Evolutionary conservation across 1,140 invertebrate genomes (phyloP).

Genomic region (honey bee (Apis mellifera)): DNA sequence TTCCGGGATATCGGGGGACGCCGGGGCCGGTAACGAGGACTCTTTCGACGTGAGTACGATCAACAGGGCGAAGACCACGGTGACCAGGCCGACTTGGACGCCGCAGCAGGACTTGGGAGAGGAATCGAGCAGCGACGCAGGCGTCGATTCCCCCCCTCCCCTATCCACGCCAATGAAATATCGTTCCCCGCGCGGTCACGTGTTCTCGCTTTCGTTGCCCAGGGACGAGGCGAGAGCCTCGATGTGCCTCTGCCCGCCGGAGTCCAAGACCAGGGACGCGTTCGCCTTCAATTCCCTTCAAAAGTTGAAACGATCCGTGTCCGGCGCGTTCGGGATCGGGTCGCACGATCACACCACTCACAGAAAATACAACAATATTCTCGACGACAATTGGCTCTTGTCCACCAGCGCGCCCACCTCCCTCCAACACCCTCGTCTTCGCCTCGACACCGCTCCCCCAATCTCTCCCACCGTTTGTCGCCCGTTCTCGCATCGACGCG

Average conservation of each 20-base stretch:
- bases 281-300: conserved; percentile 85
- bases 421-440: conserved; percentile 83
- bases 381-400: conserved; percentile 88
- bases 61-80: conserved; percentile 62
- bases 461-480: conserved; percentile 63
- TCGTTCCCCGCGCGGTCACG: conserved; percentile 83
- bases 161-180: conserved; percentile 82
- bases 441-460: conserved; percentile 64
- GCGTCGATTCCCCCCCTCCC: conserved; percentile 77
- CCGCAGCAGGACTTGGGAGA: conserved; percentile 89
- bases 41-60: conserved; percentile 69
- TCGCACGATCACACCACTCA: conserved; percentile 54
- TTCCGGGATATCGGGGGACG: conserved; percentile 90
- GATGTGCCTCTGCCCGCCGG: conserved; percentile 80
- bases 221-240: conserved; percentile 83
- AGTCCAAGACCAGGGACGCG: conserved; percentile 80
- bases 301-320: conserved; percentile 86
- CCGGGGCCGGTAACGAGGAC: conserved; percentile 80
- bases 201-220: conserved; percentile 88
- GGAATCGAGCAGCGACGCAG: conserved; percentile 86
- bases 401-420: conserved; percentile 90
- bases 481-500: conserved; percentile 61
- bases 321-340: conserved; percentile 83
- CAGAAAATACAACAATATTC: conserved; percentile 59
- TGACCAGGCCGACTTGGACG: conserved; percentile 84